Conservation (phyloP, 2,888 invertebrate species). For the Panzeria rudis region DNA sequence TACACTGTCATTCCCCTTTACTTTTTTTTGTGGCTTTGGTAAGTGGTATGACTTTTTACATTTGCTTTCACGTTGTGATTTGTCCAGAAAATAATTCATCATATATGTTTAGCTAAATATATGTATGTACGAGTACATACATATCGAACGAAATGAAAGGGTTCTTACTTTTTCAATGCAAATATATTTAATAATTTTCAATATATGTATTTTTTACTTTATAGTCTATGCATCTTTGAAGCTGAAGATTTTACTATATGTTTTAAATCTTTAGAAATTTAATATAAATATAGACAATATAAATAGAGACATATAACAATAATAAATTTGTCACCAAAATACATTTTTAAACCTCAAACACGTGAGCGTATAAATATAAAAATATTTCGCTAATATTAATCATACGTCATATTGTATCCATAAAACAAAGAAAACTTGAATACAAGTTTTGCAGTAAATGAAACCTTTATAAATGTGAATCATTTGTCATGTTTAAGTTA, state of each 20-base stretch:
- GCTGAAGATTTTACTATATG: too few species aligned
- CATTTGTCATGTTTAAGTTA: neutral
- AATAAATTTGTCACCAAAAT: neutral
- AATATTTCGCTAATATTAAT: slow-evolving; percentile 15
- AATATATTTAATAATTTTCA: too few species aligned
- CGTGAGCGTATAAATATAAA: slow-evolving; percentile 19
- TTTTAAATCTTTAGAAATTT: too few species aligned
- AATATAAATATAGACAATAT: too few species aligned
- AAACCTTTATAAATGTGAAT: neutral
- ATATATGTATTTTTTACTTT: too few species aligned
- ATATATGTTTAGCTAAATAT: neutral
- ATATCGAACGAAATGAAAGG: too few species aligned
- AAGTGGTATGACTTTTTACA: neutral
- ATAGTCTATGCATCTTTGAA: too few species aligned
- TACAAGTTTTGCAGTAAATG: neutral
- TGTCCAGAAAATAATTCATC: slow-evolving; percentile 50
- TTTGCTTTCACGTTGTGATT: slow-evolving; percentile 5
- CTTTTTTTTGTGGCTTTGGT: neutral
- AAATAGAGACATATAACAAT: too few species aligned
- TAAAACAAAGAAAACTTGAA: neutral
- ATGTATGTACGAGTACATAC: too few species aligned
- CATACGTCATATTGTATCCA: neutral
- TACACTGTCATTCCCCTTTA: neutral
- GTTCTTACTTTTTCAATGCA: too few species aligned
- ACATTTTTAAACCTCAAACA: neutral